Evolutionary conservation across 2,113 vertebrate genomes (phyloP), one percentile per base, ranked within the genome.

Genomic region (Gymnarchus niloticus): DNA sequence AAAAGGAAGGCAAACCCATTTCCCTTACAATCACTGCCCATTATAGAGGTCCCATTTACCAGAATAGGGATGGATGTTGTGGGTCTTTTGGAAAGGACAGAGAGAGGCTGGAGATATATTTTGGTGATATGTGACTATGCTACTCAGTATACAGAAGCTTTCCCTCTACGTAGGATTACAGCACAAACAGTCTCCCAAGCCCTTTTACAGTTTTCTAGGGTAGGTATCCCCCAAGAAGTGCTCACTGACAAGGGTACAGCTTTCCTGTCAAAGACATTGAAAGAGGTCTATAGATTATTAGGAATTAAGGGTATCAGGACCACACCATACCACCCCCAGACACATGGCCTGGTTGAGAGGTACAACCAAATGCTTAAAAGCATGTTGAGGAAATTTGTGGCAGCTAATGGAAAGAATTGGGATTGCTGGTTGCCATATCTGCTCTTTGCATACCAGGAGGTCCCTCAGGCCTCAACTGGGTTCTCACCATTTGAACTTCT

Each of bases 401-500:
- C 54, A 10, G 80, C 49, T 12, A n/a, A 65, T 52, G 23, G 23
- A 23, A 51, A 82, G n/a, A 25, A 52, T 51, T 54, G 80, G 48
- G 44, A 82, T 23, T 1, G 10, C 10, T 80, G 80, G 21, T 1
- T 82, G 44, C 48, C 48, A 52, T 52, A 28, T 10, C 14, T 82
- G 46, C 23, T 82, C n/a, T 52, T 82, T 28, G 8, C 81, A n/a
- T 86, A 59, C 12, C 7, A 25, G 33, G 25, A 87, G 52, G 25
- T 84, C 7, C 85, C 87, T 1, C 87, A 88, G 44, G 56, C 44
- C 3, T 86, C 73, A 1, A 86, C 85, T 2, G 84, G 85, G 0
- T 86, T 80, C 49, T 86, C 83, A 1, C 85, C 81, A 6, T 88
- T 88, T 25, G 85, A 88, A 7, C 81, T 88, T 0, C 80, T 88